phyloP scores from a whole-genome alignment of 2,113 vertebrate genomes.

The Paramisgurnus dabryanus region DNA sequence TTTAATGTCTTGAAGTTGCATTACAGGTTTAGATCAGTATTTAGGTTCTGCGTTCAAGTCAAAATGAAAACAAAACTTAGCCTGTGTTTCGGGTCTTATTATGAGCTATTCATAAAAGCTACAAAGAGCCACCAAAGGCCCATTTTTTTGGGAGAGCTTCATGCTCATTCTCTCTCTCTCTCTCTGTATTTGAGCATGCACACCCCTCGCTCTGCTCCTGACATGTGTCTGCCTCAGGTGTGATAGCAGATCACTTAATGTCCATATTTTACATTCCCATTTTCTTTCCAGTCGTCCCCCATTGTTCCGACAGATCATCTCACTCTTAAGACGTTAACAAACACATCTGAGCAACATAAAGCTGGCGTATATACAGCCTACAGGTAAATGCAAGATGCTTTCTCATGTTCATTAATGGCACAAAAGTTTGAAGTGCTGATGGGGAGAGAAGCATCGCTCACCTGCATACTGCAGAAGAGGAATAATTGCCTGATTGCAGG shows the following conservation, averaged over 20 bases:
- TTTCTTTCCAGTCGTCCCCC: conserved; percentile 9
- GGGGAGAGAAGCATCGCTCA: conserved; percentile 44
- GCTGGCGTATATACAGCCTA: conserved; percentile 24
- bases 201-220: not conserved
- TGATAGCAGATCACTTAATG: not conserved
- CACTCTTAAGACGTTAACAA: conserved; percentile 40
- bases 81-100: too few species aligned
- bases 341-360: conserved; percentile 40
- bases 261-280: conserved; percentile 30
- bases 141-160: not conserved
- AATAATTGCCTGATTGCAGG: conserved; percentile 57
- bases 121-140: too few species aligned
- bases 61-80: too few species aligned
- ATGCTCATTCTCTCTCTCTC: too few species aligned
- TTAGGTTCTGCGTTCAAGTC: too few species aligned
- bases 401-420: conserved; percentile 43
- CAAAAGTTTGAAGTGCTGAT: conserved; percentile 31
- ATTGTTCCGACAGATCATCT: conserved; percentile 13
- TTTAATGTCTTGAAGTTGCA: too few species aligned
- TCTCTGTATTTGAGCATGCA: not conserved
- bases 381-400: conserved; percentile 46
- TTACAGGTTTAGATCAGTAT: too few species aligned
- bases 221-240: not conserved
- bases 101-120: too few species aligned
- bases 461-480: conserved; percentile 50